phyloP scores from a whole-genome alignment of 2,797 vertebrate species.

The Gastrophryne carolinensis region DNA sequence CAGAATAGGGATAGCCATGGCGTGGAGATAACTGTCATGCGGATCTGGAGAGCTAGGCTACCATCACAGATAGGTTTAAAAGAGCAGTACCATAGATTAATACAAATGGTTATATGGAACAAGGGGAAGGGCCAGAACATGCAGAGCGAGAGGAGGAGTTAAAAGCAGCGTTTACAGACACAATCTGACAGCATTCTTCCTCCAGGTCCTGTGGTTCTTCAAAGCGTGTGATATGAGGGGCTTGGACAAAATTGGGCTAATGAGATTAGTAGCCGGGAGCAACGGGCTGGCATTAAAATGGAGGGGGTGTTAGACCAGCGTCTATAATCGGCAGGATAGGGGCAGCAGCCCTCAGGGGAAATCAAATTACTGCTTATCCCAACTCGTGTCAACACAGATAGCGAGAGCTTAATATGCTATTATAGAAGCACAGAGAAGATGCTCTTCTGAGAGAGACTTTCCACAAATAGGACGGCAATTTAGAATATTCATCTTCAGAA shows the following conservation, averaged over 20 bases:
- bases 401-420: slow-evolving; percentile 43
- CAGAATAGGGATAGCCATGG: neutral
- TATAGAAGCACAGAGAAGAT: slow-evolving; percentile 35
- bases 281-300: slow-evolving; percentile 47
- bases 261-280: slow-evolving; percentile 53
- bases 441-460: slow-evolving; percentile 19
- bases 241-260: slow-evolving; percentile 53
- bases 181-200: slow-evolving; percentile 50
- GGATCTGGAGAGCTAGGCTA: neutral
- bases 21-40: neutral
- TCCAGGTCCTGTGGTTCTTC: slow-evolving; percentile 44
- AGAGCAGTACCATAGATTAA: slow-evolving; percentile 1
- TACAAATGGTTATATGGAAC: slow-evolving; percentile 22
- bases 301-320: slow-evolving; percentile 47
- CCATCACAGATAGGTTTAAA: neutral
- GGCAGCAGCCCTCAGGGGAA: slow-evolving; percentile 40
- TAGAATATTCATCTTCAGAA: slow-evolving; percentile 10
- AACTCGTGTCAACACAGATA: slow-evolving; percentile 45
- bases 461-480: slow-evolving; percentile 7
- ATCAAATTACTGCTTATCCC: slow-evolving; percentile 51
- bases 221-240: slow-evolving; percentile 52
- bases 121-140: slow-evolving; percentile 32
- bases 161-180: slow-evolving; percentile 41
- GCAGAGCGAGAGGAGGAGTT: slow-evolving; percentile 46
- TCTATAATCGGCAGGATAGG: slow-evolving; percentile 47